Conservation (phyloP, 2,113 vertebrate genomes). For the Vidua macroura region DNA sequence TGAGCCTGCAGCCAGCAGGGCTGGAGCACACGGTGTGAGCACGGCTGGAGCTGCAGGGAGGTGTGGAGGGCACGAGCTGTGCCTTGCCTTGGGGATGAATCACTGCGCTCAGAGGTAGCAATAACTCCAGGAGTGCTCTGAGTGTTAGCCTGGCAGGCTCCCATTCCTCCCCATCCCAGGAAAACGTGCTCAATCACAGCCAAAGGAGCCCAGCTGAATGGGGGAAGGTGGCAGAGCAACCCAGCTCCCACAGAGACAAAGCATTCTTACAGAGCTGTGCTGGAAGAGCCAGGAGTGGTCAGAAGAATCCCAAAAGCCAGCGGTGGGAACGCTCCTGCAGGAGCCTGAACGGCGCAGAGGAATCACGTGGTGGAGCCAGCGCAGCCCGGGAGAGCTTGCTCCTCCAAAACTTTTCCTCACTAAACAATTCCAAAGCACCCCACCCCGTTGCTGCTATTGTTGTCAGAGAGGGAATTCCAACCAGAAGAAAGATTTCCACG, state of each 20-base stretch:
- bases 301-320: accelerated
- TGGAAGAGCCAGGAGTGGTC: neutral
- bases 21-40: neutral
- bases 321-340: neutral
- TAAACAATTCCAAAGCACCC: conserved; percentile 1
- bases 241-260: neutral
- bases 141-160: neutral
- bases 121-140: neutral
- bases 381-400: neutral
- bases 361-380: neutral
- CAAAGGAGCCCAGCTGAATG: accelerated
- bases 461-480: conserved; percentile 53
- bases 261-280: neutral
- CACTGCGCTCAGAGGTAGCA: neutral
- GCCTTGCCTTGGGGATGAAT: neutral
- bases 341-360: accelerated
- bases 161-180: neutral
- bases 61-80: neutral
- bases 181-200: neutral
- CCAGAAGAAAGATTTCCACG: neutral
- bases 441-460: conserved; percentile 34
- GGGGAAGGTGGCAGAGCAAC: neutral
- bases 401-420: neutral
- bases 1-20: neutral
- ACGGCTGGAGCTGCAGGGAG: neutral